Percentiles rank a stretch among this genome's conserved stretches.
These are phyloP conservation scores for Scolopax mira DNA, from an alignment of 2,113 vertebrate genomes.

Conservation along the genomic window DNA sequence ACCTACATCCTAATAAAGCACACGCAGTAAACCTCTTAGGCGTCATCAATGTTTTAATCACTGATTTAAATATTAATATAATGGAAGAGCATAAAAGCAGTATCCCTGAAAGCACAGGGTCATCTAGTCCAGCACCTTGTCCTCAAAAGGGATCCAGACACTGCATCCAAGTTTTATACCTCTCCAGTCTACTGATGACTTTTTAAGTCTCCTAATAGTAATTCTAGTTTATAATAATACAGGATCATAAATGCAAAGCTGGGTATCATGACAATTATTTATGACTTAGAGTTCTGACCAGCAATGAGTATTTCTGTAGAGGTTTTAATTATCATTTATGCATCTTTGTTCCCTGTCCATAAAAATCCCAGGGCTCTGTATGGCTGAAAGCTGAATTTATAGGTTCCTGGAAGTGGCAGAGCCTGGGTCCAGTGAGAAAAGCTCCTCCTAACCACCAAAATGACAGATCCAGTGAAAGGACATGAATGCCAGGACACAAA, in stretches of 20 bases:
- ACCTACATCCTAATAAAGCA: background rate
- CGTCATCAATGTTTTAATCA: constrained; percentile 40
- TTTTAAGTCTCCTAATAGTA: background rate
- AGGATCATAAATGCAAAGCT: background rate
- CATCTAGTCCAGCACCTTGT: background rate
- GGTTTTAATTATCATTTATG: constrained; percentile 36
- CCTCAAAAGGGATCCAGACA: background rate
- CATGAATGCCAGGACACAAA: background rate
- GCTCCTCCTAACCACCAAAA: background rate
- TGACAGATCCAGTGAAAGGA: background rate
- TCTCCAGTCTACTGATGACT: background rate
- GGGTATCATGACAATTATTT: constrained; percentile 34
- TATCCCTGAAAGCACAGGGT: background rate
- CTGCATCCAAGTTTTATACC: background rate
- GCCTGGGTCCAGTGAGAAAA: background rate
- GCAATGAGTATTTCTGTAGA: background rate
- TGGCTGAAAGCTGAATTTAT: constrained; percentile 36
- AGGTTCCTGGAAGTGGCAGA: background rate
- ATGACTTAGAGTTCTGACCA: background rate
- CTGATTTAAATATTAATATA: constrained; percentile 15
- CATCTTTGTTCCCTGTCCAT: background rate
- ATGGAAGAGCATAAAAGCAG: background rate
- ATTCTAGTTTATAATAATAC: background rate
- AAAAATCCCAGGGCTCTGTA: background rate
- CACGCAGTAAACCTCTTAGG: background rate